Evolutionary conservation across 1,140 invertebrate species (phyloP), one percentile per base, ranked within the genome.

Genomic region (Saccostrea cuccullata): DNA sequence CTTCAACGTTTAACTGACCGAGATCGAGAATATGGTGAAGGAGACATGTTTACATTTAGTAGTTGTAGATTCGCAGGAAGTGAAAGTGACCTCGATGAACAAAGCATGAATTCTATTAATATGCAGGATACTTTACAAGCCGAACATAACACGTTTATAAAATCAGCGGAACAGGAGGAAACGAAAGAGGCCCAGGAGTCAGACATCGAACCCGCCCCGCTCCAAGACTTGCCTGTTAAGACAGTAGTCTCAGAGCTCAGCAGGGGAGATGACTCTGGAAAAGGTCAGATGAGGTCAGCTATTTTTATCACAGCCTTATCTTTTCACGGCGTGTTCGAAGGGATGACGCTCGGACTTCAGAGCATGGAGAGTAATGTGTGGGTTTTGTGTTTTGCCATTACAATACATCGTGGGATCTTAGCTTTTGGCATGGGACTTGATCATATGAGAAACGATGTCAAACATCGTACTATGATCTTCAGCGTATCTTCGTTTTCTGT

Each of bases 301-400:
- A 92, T 95, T 13, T 97, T 98, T 86, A 97, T 98, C 0, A 95
- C 98, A 36, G 98, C 98, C 1, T 95, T 99, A 15, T 98, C 98
- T 8, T 96, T 98, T 85, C 98, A 99, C 93, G 97, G 98, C 90
- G 95, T 98, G 0, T 98, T 99, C 92, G 98, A 99, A 96, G 98
- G 98, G 0, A 94, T 98, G 84, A 97, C 97, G 0, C 97, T 98
- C 12, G 97, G 97, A 2, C 94, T 98, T 6, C 97, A 97, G 92
- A 94, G 91, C 84, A 84, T 92, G 55, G 92, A 94, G 40, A 92
- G 90, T 90, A 92, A 93, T 86, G 92, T 92, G 12, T 94, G 93
- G 93, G 88, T 92, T 23, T 85, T 94, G 73, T 94, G 93, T 89
- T 93, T 93, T 70, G 93, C 93, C 26, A 92, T 94, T 26, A 87